A percentile compares a stretch with the other conserved stretches of the same genome.
Conservation (phyloP, 2,797 vertebrate species). For the Notamacropus eugenii region DNA sequence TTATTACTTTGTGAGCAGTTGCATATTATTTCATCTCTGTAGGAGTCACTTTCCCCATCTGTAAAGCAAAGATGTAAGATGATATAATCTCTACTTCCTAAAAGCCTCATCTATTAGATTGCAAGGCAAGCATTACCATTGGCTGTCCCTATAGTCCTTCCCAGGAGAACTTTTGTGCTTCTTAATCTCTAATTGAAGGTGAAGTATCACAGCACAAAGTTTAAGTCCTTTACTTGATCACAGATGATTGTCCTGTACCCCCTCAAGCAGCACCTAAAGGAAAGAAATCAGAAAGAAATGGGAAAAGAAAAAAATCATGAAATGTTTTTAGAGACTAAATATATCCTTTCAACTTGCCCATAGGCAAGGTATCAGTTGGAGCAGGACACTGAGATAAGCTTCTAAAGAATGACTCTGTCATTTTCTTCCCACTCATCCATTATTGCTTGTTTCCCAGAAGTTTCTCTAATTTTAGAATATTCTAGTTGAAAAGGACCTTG, state of each 20-base stretch:
- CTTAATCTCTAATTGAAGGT: background rate
- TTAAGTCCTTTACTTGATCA: background rate
- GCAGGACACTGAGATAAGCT: background rate
- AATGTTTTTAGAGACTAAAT: background rate
- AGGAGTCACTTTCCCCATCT: background rate
- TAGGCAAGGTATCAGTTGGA: conserved; percentile 28
- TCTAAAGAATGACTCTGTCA: conserved; percentile 7
- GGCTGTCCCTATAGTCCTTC: background rate
- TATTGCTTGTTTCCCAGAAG: conserved; percentile 4
- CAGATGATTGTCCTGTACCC: background rate
- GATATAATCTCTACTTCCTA: background rate
- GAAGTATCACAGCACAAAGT: conserved; percentile 3
- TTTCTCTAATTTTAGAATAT: conserved; percentile 6
- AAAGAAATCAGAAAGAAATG: conserved; percentile 32
- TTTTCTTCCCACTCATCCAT: background rate
- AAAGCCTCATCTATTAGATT: background rate
- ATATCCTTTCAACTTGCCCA: background rate
- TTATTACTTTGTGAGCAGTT: background rate
- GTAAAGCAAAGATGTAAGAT: background rate
- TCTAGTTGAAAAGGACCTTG: background rate
- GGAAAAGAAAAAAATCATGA: conserved; percentile 34
- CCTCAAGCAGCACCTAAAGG: conserved; percentile 13
- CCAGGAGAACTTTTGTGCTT: background rate
- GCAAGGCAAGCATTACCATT: background rate
- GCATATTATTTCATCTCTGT: background rate